Base-by-base conservation (phyloP, 2,888 invertebrate species). In the Archips crataeganus region DNA sequence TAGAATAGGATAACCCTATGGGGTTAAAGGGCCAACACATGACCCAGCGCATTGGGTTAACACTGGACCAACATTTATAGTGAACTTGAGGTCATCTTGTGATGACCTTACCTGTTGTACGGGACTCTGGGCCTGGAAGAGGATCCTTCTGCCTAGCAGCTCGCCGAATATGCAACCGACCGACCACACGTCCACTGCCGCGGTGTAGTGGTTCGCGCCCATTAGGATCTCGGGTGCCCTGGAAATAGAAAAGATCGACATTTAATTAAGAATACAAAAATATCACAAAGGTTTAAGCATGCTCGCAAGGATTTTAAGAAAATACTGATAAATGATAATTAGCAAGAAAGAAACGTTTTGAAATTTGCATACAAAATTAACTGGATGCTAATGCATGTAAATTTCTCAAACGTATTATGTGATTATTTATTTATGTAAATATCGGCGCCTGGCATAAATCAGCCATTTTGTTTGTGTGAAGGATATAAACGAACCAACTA, bases 111-210 rank as follows among this genome's bases (percentile, higher is more conserved):
- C 97, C 96, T 98, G 98, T 91, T 99, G 99, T 78, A 99, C 98
- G 23, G 99, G 99, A 92, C 98, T 99, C 91, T 99, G 98, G 59
- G 99, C 99, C 94, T 99, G 99, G 95, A 99, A 99, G 79, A 99
- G 96, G 82, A 99, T 99, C 83, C 99, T 95, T 78, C 99, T 95
- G 74, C 99, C 98, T 65, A 99, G 96, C 75, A 99, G 96, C 90
- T 99, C 99, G 54, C 99, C 99, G 89, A 99, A 99, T 90, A 99
- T 99, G 93, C 99, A 99, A 63, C 99, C 99, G 62, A 99, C 99
- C 60, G 99, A 99, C 99, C 99, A 99, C 70, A 99, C 98, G 90
- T 99, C 99, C 62, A 99, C 98, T 4, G 99, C 98, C 10, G 98
- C 98, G 8, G 98, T 97, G 94, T 99, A 99, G 89, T 99, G 99